Evolutionary conservation across 1,140 invertebrate species (phyloP).

Genomic region (Helicoverpa zea): DNA sequence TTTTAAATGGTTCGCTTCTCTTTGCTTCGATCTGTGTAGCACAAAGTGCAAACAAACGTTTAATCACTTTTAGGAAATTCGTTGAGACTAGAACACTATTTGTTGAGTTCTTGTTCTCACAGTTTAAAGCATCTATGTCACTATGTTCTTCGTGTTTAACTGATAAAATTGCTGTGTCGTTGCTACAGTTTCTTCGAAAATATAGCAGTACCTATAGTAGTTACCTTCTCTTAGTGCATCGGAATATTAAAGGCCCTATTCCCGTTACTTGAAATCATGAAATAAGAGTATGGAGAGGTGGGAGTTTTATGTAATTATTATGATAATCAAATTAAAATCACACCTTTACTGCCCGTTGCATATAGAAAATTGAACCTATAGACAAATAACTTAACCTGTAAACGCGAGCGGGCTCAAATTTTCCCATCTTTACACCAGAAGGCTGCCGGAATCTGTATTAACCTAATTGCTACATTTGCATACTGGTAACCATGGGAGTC

Average conservation of each 20-base stretch:
- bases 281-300: too few species aligned
- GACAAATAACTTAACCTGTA: constrained; percentile 70
- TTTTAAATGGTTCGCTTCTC: constrained; percentile 65
- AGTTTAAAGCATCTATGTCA: background rate
- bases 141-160: background rate
- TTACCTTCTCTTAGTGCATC: too few species aligned
- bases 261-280: too few species aligned
- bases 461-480: constrained; percentile 78
- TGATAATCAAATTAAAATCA: background rate
- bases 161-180: background rate
- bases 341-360: background rate
- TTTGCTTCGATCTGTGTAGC: constrained; percentile 45
- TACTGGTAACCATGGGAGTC: constrained; percentile 67
- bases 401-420: constrained; percentile 67
- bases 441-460: constrained; percentile 67
- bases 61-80: constrained; percentile 46
- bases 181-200: too few species aligned
- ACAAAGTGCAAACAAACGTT: constrained; percentile 46
- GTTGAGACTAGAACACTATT: constrained; percentile 26
- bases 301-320: too few species aligned
- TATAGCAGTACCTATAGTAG: too few species aligned
- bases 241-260: too few species aligned
- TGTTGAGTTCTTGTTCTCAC: background rate
- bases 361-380: background rate
- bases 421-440: constrained; percentile 59